phyloP scores from a whole-genome alignment of 2,888 invertebrate species.

The Drosophila picticornis region DNA sequence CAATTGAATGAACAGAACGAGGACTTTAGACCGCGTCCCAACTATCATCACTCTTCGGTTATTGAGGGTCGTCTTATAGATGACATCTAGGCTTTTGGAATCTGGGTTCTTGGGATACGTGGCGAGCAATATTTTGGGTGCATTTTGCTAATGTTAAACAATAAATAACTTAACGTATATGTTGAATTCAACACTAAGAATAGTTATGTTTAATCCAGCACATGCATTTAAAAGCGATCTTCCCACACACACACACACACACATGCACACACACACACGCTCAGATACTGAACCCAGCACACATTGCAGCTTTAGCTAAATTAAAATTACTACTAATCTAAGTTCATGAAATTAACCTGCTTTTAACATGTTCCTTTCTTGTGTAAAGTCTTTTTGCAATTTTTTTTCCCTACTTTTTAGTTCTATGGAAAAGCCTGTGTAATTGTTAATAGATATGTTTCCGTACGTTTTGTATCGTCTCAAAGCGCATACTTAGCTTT shows the following conservation, averaged over 20 bases:
- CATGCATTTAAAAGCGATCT: slow-evolving; percentile 58
- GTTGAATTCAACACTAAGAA: slow-evolving; percentile 18
- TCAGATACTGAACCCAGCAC: slow-evolving; percentile 31
- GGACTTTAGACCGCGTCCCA: slow-evolving; percentile 95
- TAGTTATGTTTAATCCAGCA: slow-evolving; percentile 54
- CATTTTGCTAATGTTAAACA: slow-evolving; percentile 49
- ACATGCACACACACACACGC: slow-evolving; percentile 14
- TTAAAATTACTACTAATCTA: slow-evolving; percentile 40
- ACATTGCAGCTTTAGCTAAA: slow-evolving; percentile 51
- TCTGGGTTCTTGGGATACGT: slow-evolving; percentile 41
- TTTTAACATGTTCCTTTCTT: slow-evolving; percentile 64
- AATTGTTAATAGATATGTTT: slow-evolving; percentile 75
- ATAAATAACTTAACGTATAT: slow-evolving; percentile 33
- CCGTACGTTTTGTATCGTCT: slow-evolving; percentile 54
- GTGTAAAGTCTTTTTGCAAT: slow-evolving; percentile 34
- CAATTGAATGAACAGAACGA: slow-evolving; percentile 97
- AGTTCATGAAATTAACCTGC: slow-evolving; percentile 43
- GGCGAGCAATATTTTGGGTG: slow-evolving; percentile 63
- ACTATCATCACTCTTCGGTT: slow-evolving; percentile 96
- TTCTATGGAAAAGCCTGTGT: slow-evolving; percentile 52
- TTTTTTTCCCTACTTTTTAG: slow-evolving; percentile 22
- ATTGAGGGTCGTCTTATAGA: slow-evolving; percentile 87
- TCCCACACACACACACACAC: slow-evolving; percentile 29
- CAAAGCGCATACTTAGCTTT: slow-evolving; percentile 49
- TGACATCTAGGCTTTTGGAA: slow-evolving; percentile 68